phyloP scores from a whole-genome alignment of 2,797 vertebrate genomes.

The Dromococcyx pavoninus region DNA sequence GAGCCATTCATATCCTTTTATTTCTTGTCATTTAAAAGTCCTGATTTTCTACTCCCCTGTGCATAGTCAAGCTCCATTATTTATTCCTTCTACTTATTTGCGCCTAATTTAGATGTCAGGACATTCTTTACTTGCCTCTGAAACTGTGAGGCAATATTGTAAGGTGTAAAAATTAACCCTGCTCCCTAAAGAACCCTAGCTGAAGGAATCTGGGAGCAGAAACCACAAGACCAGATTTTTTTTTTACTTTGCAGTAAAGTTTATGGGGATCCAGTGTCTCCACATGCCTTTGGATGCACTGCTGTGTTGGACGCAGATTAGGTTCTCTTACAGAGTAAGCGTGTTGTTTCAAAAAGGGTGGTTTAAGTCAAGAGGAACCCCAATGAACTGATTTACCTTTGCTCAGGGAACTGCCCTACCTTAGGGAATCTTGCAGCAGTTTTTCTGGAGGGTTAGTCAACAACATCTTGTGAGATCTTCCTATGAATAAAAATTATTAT shows the following conservation, averaged over 20 bases:
- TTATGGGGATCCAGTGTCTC: neutral
- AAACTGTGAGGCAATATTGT: neutral
- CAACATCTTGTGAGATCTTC: neutral
- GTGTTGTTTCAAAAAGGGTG: neutral
- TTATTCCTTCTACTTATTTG: neutral
- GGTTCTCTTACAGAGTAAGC: neutral
- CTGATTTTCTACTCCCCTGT: neutral
- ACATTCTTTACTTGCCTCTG: neutral
- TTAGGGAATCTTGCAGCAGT: neutral
- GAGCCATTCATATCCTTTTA: neutral
- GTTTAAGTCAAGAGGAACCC: neutral
- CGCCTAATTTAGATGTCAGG: neutral
- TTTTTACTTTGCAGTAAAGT: neutral
- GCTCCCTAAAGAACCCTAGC: rapidly evolving
- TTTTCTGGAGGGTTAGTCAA: neutral
- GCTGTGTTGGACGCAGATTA: neutral
- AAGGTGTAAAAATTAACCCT: neutral
- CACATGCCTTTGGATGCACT: neutral
- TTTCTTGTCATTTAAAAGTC: neutral
- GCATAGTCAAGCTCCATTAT: neutral
- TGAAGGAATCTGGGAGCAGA: neutral
- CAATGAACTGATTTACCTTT: neutral
- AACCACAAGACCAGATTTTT: neutral
- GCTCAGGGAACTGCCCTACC: neutral
- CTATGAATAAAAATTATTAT: neutral